phyloP scores from a whole-genome alignment of 2,113 vertebrate genomes.

The Hylia prasina region DNA sequence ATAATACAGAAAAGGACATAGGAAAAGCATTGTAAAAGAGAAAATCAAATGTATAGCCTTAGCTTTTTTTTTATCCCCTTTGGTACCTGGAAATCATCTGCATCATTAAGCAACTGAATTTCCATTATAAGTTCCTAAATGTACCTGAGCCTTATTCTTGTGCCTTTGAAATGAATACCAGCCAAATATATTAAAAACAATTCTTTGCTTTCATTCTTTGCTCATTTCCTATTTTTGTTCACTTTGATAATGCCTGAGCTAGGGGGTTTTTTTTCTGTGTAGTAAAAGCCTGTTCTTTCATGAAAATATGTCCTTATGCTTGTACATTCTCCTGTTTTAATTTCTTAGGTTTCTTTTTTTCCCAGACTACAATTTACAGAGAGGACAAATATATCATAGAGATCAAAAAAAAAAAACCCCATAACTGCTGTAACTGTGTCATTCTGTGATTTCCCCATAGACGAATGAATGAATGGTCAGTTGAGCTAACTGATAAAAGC shows the following conservation, averaged over 20 bases:
- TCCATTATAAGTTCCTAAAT: not conserved
- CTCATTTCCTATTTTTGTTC: not conserved
- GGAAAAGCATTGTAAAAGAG: not conserved
- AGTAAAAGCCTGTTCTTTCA: not conserved
- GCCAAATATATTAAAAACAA: not conserved
- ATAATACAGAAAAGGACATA: not conserved
- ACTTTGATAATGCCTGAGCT: not conserved
- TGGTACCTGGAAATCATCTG: not conserved
- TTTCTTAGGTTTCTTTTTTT: not conserved
- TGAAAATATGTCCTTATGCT: not conserved
- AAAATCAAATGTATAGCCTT: not conserved
- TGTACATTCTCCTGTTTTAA: not conserved
- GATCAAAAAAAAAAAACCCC: not conserved
- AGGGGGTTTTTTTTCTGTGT: not conserved
- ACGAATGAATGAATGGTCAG: not conserved
- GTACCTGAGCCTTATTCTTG: not conserved
- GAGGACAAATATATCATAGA: not conserved
- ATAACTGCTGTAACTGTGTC: not conserved
- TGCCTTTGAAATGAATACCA: not conserved
- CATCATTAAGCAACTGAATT: not conserved
- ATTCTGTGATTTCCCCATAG: not conserved
- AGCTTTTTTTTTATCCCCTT: not conserved
- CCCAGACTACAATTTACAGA: not conserved
- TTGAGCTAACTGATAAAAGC: not conserved
- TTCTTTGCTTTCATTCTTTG: not conserved